A percentile compares a stretch with the other conserved stretches of the same genome.
phyloP scores from a whole-genome alignment of 2,888 invertebrate genomes.

The Pachycephus smyrnensis region DNA sequence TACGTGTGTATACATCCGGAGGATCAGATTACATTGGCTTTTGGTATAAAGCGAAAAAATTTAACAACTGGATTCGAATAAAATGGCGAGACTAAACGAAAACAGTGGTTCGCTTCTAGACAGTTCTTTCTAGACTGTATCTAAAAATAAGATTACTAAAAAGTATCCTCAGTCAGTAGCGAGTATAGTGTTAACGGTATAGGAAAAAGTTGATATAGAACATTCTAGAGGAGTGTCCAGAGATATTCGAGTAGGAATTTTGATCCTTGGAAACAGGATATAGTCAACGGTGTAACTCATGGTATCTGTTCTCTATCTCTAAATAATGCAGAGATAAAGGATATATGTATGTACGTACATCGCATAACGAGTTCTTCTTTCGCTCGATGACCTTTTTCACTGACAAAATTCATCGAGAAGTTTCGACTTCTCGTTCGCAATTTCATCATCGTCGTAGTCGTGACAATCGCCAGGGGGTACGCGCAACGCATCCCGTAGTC shows the following conservation, averaged over 20 bases:
- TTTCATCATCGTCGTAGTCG: slow-evolving; percentile 22
- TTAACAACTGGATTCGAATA: not conserved
- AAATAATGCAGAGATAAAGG: not conserved
- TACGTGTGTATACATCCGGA: too few species aligned
- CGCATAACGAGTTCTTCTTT: not conserved
- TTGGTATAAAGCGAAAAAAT: not conserved
- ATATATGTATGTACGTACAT: not conserved
- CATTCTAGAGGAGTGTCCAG: not conserved
- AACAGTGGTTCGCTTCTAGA: not conserved
- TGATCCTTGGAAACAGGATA: not conserved
- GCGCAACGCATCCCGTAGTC: not conserved
- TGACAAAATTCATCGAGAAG: not conserved
- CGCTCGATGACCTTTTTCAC: not conserved
- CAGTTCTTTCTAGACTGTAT: not conserved
- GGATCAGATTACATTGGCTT: not conserved
- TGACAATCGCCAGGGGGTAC: not conserved
- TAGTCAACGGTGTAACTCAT: not conserved
- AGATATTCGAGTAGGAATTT: not conserved
- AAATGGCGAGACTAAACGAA: not conserved
- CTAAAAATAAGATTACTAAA: not conserved
- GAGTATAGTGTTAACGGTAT: not conserved
- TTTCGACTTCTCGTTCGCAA: slow-evolving; percentile 8
- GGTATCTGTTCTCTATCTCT: not conserved
- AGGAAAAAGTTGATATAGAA: not conserved
- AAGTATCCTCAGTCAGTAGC: not conserved